Base-by-base conservation (phyloP, 2,888 invertebrate species). In the Harpagoxenus sublaevis region DNA sequence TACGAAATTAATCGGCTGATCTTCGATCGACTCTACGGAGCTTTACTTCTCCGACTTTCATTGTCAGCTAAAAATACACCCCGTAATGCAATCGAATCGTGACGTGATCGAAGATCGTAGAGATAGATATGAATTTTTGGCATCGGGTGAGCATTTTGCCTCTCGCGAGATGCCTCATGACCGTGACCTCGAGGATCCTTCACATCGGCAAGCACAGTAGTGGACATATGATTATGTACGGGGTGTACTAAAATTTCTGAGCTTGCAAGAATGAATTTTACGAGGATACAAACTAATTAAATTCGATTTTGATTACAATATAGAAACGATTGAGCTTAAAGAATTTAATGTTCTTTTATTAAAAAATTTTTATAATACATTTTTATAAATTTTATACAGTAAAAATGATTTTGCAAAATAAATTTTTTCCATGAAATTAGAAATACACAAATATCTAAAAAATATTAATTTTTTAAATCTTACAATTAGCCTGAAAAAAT, bases 131-230 rank as follows among this genome's bases (percentile, higher is more conserved):
- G 73, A 78, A 78, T 89, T 87, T 87, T 88, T 87, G 70, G 73
- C 18, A 71, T 45, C 15, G 83, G 51, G 31, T 82, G 70, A 39
- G 18, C 23, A 86, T 65, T 88, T 84, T 62, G 60, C 66, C 68
- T 74, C 18, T 87, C 78, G 85, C 71, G 86, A 53, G 71, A 84
- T 85, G 79, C 62, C 74, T 63, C 35, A 65, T 84, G 90, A 90
- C 91, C 91, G 87, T 92, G 91, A 92, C 91, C 92, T 91, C 91
- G 88, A 87, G 73, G 84, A 88, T 83, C 86, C 78, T 84, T 62
- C 77, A 79, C 71, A 66, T 75, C 60, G 60, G 15, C 83, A 63
- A 81, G 85, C 15, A 45, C 48, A 51, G 60, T 45, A 45, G 71
- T 28, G 81, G 60, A 55, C 10, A 6, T 48, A 79, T 60, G 57